Base-by-base conservation (phyloP, 2,797 vertebrate species). In the Cossypha niveicapilla region DNA sequence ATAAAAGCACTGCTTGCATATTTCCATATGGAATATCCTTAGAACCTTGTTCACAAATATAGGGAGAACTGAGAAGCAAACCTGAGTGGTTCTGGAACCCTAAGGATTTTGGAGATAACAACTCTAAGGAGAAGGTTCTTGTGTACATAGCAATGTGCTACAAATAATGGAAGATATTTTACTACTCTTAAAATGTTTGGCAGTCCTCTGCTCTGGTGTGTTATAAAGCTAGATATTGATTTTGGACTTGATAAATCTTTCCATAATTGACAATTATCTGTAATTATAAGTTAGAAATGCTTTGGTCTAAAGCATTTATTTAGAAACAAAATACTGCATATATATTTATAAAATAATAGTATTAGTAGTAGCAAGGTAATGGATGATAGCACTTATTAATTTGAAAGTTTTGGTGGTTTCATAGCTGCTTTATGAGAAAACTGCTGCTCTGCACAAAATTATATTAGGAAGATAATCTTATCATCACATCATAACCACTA, bases 1-100 rank as follows among this genome's bases (percentile, higher is more conserved):
- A 87, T 97, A 97, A 97, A 97, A 97, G 97, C 97, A 94, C 70
- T 60, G 53, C 84, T 96, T 86, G 73, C 87, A 84, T 61, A 87
- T 91, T 93, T 96, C 84, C 37, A 63, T 79, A 78, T 66, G 79
- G 81, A 95, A 95, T 94, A 92, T 84, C 61, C 90, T 92, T 86
- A 91, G 91, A 97, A 94, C 32, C 79, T 93, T 94, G 92, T 89
- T 96, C 94, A 94, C 66, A 94, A 91, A 78, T 63, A 90, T 34
- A 57, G 77, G 86, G 87, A 95, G 77, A 86, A 94, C 37, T 45
- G 85, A 95, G 93, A 96, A 86, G 54, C 42, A 95, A 96, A 94
- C 44, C 41, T 94, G 83, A 97, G 94, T 92, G 70, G 47, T 95
- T 94, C 70, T 74, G 75, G 72, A 28, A 92, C 77, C 54, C 88